Evolutionary conservation across 2,888 invertebrate genomes (phyloP), one percentile per base, ranked within the genome.

Genomic region (Chesias legatella): DNA sequence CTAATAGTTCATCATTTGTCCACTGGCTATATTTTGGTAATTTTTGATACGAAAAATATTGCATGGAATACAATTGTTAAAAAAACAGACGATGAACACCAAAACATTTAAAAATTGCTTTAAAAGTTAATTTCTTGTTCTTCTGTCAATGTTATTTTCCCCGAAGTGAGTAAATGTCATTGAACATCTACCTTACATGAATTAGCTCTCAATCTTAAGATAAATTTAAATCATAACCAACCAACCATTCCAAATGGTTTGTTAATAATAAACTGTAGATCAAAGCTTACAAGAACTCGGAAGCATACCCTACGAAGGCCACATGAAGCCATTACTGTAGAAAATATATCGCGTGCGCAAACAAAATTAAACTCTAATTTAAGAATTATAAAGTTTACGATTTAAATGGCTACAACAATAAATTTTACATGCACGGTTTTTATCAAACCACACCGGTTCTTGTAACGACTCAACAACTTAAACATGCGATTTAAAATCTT

Each of bases 281-380:
- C 49, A 43, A 49, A 60, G 49, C 51, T 65, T 57, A 59, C 54
- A 60, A 63, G 43, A 61, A 68, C 73, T 78, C 72, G 73, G 75
- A 77, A 76, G 67, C 58, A 60, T 58, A 61, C 62, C 62, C 56
- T 67, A 38, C 27, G 72, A 77, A 79, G 77, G 77, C 53, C 67
- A 46, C 21, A 50, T 41, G 51, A 32, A 32, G 26, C 32, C 23
- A 36, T 22, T 38, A 10, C 24, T 26, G 29, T 27, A 34, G 10
- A 24, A 23, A 24, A 28, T 21, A 3, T 24, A 6, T 7, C 9
- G 13, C 13, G 13, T 17, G 13, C 5, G 13, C 28, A 31, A 31
- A 10, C 20, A 6, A 33, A 35, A 36, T 29, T 47, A 13, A 33
- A 37, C 35, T 40, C 17, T 45, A 42, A 3, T 2, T 0, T 7